These are phyloP conservation scores for Cyprinodon tularosa DNA, from an alignment of 2,113 vertebrate species.

Conservation along the genomic window DNA sequence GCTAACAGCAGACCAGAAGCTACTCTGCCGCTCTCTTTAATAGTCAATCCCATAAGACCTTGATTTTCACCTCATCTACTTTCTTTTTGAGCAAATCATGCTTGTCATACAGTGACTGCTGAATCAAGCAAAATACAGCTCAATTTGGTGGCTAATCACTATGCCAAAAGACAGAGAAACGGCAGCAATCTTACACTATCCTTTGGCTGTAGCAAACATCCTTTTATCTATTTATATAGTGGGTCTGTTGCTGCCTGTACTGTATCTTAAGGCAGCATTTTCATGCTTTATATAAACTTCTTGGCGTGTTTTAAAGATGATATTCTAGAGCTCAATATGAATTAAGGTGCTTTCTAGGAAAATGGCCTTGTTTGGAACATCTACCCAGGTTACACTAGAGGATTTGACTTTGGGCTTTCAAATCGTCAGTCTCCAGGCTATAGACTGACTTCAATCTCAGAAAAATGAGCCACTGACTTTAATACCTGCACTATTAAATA, in stretches of 20 bases:
- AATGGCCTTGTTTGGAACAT: slow-evolving; percentile 51
- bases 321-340: slow-evolving; percentile 67
- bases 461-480: slow-evolving; percentile 68
- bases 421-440: slow-evolving; percentile 53
- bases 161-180: slow-evolving; percentile 47
- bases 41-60: slow-evolving; percentile 53
- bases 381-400: slow-evolving; percentile 33
- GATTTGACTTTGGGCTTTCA: slow-evolving; percentile 49
- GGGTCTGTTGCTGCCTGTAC: slow-evolving; percentile 31
- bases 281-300: slow-evolving; percentile 31
- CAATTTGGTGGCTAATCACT: slow-evolving; percentile 43
- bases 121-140: slow-evolving; percentile 34
- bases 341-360: slow-evolving; percentile 47
- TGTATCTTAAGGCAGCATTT: slow-evolving; percentile 34
- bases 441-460: slow-evolving; percentile 69
- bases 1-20: slow-evolving; percentile 38
- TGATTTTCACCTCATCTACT: slow-evolving; percentile 53
- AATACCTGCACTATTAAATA: slow-evolving; percentile 69
- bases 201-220: slow-evolving; percentile 43
- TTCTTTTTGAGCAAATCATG: slow-evolving; percentile 46
- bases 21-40: slow-evolving; percentile 50
- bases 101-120: slow-evolving; percentile 30
- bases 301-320: slow-evolving; percentile 63
- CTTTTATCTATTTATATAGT: slow-evolving; percentile 44
- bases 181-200: slow-evolving; percentile 38